Conservation (phyloP, 2,797 vertebrate genomes). For the Cirrhinus molitorella region DNA sequence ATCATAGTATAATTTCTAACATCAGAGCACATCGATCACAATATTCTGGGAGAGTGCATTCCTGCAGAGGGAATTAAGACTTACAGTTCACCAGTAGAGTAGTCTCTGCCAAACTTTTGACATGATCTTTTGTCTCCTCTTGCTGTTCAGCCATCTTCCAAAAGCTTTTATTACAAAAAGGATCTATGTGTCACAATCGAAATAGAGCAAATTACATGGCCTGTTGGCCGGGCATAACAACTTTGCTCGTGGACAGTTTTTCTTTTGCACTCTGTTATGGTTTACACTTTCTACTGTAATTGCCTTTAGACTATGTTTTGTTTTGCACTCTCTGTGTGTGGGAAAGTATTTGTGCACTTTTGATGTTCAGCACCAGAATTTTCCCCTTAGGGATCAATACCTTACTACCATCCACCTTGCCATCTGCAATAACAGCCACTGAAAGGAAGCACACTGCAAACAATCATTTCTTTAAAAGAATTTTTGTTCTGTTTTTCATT, state of each 20-base stretch:
- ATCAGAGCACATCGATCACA: conserved; percentile 35
- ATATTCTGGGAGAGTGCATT: conserved; percentile 24
- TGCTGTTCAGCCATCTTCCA: conserved; percentile 44
- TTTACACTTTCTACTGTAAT: conserved; percentile 29
- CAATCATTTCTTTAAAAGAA: neutral
- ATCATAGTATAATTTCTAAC: conserved; percentile 43
- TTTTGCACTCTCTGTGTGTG: neutral
- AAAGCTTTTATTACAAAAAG: conserved; percentile 51
- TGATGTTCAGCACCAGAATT: conserved; percentile 16
- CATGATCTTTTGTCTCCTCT: conserved; percentile 51
- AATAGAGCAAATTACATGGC: conserved; percentile 44
- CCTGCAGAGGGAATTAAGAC: conserved; percentile 39
- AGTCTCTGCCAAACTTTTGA: conserved; percentile 43
- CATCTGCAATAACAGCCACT: conserved; percentile 17
- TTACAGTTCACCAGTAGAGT: conserved; percentile 33
- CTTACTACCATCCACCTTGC: conserved; percentile 11
- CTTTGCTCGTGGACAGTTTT: conserved; percentile 22
- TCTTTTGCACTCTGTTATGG: conserved; percentile 7
- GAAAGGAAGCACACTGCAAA: neutral
- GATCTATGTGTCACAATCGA: conserved; percentile 44
- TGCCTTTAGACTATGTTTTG: conserved; percentile 33
- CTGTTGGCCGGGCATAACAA: conserved; percentile 25
- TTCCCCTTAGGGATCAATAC: conserved; percentile 17
- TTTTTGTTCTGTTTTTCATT: neutral
- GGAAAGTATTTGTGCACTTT: conserved; percentile 10